Evolutionary conservation across 2,797 vertebrate species (phyloP).

Genomic region (Takifugu ocellatus): DNA sequence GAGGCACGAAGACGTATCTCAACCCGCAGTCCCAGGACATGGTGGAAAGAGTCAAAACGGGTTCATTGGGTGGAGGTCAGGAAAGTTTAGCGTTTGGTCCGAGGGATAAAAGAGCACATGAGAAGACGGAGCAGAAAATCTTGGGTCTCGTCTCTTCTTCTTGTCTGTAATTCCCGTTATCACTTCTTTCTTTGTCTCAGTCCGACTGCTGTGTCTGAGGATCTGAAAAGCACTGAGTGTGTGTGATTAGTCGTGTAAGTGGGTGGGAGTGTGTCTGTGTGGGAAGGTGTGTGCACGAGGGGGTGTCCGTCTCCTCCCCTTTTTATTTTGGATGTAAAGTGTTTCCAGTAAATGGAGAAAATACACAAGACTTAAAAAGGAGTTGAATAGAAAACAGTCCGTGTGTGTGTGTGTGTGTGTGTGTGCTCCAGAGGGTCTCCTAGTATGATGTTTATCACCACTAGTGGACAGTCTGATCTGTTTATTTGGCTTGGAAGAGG

Average conservation of each 20-base stretch:
- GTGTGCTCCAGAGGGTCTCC: constrained; percentile 34
- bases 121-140: constrained; percentile 42
- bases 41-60: constrained; percentile 32
- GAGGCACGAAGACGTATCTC: constrained; percentile 93
- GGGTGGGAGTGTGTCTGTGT: constrained; percentile 56
- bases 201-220: constrained; percentile 52
- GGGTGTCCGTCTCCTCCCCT: constrained; percentile 53
- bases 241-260: constrained; percentile 62
- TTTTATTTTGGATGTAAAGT: constrained; percentile 14
- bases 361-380: not conserved
- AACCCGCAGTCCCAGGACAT: constrained; percentile 97
- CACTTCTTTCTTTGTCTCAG: constrained; percentile 47
- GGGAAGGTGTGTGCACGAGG: constrained; percentile 26
- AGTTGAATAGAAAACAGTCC: constrained; percentile 9
- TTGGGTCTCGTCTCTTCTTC: constrained; percentile 26
- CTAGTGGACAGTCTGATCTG: constrained; percentile 31
- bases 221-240: constrained; percentile 56
- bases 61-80: constrained; percentile 1
- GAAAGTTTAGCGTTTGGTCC: constrained; percentile 21
- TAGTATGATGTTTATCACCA: constrained; percentile 51
- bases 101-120: constrained; percentile 24
- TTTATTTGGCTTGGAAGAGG: constrained; percentile 62
- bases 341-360: not conserved
- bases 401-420: constrained; percentile 9
- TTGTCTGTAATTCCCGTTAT: constrained; percentile 40